These are phyloP conservation scores for Mizuhopecten yessoensis DNA, from an alignment of 1,140 invertebrate species.

Conservation along the genomic window DNA sequence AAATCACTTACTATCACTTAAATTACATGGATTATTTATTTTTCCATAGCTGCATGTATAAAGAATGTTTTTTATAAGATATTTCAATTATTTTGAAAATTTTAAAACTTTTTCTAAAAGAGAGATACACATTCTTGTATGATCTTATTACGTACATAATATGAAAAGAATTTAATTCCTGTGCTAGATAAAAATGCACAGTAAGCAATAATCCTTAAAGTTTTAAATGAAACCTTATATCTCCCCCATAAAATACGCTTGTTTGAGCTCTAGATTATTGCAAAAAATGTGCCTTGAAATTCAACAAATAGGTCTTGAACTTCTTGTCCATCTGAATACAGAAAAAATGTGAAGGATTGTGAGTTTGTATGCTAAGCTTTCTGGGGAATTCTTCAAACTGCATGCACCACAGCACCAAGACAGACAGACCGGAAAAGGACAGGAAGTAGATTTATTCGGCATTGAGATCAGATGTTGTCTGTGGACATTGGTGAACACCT, in stretches of 20 bases:
- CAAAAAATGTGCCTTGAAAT: neutral
- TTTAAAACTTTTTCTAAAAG: neutral
- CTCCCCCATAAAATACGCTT: neutral
- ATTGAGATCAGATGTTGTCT: neutral
- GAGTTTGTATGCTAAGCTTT: neutral
- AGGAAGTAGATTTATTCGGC: neutral
- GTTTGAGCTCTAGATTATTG: neutral
- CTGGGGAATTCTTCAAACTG: neutral
- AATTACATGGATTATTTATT: constrained; percentile 13
- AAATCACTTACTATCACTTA: neutral
- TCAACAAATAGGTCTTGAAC: neutral
- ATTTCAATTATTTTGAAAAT: neutral
- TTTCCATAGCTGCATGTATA: neutral
- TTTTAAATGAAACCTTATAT: neutral
- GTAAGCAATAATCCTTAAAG: neutral
- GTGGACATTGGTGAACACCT: neutral
- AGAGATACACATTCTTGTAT: neutral
- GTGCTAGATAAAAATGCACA: neutral
- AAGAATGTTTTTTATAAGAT: neutral
- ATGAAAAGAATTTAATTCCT: too few relatives aligned
- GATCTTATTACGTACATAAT: neutral
- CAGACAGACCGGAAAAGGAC: constrained; percentile 1
- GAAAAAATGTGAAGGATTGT: neutral
- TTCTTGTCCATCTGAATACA: neutral
- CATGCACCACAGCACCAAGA: neutral